Conservation (phyloP, 1,140 invertebrate genomes). For the Venturia canescens region DNA sequence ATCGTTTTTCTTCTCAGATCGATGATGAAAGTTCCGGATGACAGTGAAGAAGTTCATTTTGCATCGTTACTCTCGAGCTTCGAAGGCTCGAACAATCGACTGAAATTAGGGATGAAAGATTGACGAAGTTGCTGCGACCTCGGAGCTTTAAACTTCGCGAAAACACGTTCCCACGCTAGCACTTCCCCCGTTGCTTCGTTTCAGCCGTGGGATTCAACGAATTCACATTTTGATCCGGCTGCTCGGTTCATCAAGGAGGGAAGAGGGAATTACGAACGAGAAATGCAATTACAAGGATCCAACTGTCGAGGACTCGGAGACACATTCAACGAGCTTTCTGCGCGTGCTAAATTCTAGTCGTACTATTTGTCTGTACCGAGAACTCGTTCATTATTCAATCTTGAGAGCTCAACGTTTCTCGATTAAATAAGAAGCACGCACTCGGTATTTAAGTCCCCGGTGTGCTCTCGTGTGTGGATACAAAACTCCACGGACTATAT, state of each 20-base stretch:
- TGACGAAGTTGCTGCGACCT: too few species aligned
- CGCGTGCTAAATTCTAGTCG: background rate
- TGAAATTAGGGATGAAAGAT: too few species aligned
- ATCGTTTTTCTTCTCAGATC: too few species aligned
- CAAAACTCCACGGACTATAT: background rate
- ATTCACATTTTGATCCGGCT: too few species aligned
- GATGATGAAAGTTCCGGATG: too few species aligned
- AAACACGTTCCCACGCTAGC: too few species aligned
- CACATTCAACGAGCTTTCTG: background rate
- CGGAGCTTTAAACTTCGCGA: too few species aligned
- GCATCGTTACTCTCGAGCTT: too few species aligned
- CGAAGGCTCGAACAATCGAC: too few species aligned
- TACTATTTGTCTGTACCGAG: background rate
- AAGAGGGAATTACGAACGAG: constrained; percentile 15
- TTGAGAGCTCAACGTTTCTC: background rate
- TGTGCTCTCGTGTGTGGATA: background rate
- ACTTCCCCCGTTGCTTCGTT: too few species aligned
- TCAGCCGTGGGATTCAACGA: too few species aligned
- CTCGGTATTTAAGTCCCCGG: background rate
- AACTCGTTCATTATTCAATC: constrained; percentile 23
- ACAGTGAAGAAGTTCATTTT: too few species aligned
- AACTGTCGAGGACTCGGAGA: background rate
- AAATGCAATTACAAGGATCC: constrained; percentile 1
- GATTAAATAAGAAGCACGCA: background rate
- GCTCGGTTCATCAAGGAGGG: background rate